phyloP scores from a whole-genome alignment of 2,888 invertebrate genomes.

The Drosophila nr. perissopoda region DNA sequence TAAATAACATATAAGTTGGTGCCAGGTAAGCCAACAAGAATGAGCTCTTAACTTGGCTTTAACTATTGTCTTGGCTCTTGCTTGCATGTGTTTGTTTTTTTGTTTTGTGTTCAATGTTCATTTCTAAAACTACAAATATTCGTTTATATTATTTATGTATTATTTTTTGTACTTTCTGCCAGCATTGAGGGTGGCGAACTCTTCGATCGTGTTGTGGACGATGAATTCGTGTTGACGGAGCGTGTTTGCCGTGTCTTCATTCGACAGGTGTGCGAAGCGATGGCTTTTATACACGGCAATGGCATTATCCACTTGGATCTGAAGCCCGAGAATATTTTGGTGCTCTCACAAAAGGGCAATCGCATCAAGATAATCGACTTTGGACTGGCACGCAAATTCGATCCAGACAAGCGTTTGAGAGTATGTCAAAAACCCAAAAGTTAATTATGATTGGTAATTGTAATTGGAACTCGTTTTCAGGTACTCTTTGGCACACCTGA shows the following conservation, averaged over 20 bases:
- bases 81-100: constrained; percentile 13
- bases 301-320: constrained; percentile 98
- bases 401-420: constrained; percentile 95
- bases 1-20: constrained; percentile 68
- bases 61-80: constrained; percentile 23
- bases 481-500: constrained; percentile 99
- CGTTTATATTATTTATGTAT: not conserved
- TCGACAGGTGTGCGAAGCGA: constrained; percentile 98
- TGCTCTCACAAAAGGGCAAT: constrained; percentile 97
- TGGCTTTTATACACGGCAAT: constrained; percentile 98
- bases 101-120: constrained; percentile 16
- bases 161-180: constrained; percentile 18
- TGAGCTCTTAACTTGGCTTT: constrained; percentile 18
- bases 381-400: constrained; percentile 96
- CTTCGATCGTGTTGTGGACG: constrained; percentile 99
- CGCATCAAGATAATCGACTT: constrained; percentile 99
- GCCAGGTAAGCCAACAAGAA: constrained; percentile 64
- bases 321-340: constrained; percentile 99
- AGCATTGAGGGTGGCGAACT: constrained; percentile 99
- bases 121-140: not conserved
- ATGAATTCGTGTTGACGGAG: constrained; percentile 98
- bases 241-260: constrained; percentile 98
- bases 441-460: not conserved
- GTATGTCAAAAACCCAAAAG: constrained; percentile 55
- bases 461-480: constrained; percentile 50